phyloP scores from a whole-genome alignment of 2,888 invertebrate species.

The Lepas anatifera region DNA sequence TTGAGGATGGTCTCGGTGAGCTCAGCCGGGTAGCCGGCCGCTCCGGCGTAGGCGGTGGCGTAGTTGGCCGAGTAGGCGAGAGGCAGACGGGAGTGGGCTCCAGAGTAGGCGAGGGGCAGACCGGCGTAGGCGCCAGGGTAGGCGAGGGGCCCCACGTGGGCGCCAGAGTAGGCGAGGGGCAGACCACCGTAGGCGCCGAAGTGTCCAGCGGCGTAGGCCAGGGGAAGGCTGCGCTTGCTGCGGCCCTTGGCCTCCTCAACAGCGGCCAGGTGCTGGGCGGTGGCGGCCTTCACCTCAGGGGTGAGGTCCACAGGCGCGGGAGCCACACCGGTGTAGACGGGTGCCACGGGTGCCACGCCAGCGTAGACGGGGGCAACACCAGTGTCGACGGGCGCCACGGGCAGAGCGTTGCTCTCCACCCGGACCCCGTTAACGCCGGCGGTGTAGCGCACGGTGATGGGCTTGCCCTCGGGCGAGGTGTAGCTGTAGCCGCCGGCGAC shows the following conservation, averaged over 20 bases:
- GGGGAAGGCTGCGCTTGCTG: neutral
- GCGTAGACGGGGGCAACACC: slow-evolving; percentile 39
- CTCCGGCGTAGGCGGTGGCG: slow-evolving; percentile 21
- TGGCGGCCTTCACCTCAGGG: slow-evolving; percentile 13
- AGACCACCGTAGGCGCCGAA: no score
- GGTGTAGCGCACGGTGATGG: slow-evolving; percentile 35
- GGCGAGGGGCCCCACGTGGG: slow-evolving; percentile 19
- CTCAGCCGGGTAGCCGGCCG: slow-evolving; percentile 28
- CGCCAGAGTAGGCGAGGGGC: slow-evolving; percentile 27
- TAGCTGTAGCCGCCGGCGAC: slow-evolving; percentile 38
- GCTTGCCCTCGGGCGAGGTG: slow-evolving; percentile 37
- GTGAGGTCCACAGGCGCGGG: slow-evolving; percentile 6
- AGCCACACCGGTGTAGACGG: neutral
- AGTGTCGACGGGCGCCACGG: slow-evolving; percentile 40
- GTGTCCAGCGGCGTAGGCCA: slow-evolving; percentile 15
- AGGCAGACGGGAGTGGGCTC: slow-evolving; percentile 14
- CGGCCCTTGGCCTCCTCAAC: slow-evolving; percentile 28
- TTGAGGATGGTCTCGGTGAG: slow-evolving; percentile 6
- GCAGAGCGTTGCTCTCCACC: slow-evolving; percentile 39
- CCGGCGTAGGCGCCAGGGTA: slow-evolving; percentile 28
- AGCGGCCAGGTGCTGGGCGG: slow-evolving; percentile 33
- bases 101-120: neutral
- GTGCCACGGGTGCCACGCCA: neutral
- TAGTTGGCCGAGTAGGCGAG: slow-evolving; percentile 31
- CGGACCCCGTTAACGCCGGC: slow-evolving; percentile 36